Evolutionary conservation across 2,797 vertebrate genomes (phyloP), one percentile per base, ranked within the genome.

Genomic region (Rhabdophis nuchalis): DNA sequence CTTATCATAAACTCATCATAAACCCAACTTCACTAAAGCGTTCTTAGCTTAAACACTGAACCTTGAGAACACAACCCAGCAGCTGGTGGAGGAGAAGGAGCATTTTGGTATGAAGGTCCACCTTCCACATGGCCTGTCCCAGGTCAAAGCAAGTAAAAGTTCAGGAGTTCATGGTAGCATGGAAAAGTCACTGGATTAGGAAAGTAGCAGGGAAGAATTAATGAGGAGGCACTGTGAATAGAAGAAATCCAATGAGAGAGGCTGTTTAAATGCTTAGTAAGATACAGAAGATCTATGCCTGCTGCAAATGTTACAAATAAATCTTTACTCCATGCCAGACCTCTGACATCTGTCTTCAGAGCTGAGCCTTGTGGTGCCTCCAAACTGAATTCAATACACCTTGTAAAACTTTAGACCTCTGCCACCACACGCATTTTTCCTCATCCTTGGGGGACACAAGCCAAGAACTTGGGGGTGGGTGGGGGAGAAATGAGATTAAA

Each of bases 401-500:
- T 93, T 90, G 36, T 94, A 94, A 96, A 95, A 94, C 95, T 95
- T 93, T 89, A 92, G 90, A 94, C 93, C 94, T 94, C 91, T 92
- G 89, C 94, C 94, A 94, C 91, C 20, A 95, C 77, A 91, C 92
- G 93, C 94, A 94, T 96, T 96, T 94, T 93, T 91, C 93, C 56
- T 8, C 11, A 2, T 41, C 89, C 94, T 94, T 93, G 93, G 89
- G 93, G 89, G 94, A 93, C 93, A 85, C 88, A 0, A 61, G 94
- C 93, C 95, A 95, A 93, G 93, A 95, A 94, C 72, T 90, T 0
- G 0, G 92, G 95, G 95, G 89, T 90, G 90, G 36, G 93, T 92
- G 93, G 92, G 93, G 9, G 94, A 94, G 94, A 92, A 94, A 94
- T 93, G 90, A 96, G 94, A 95, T 94, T 94, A 96, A 64, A 89